phyloP scores from a whole-genome alignment of 1,140 invertebrate species.

The Oreohelix idahoensis region DNA sequence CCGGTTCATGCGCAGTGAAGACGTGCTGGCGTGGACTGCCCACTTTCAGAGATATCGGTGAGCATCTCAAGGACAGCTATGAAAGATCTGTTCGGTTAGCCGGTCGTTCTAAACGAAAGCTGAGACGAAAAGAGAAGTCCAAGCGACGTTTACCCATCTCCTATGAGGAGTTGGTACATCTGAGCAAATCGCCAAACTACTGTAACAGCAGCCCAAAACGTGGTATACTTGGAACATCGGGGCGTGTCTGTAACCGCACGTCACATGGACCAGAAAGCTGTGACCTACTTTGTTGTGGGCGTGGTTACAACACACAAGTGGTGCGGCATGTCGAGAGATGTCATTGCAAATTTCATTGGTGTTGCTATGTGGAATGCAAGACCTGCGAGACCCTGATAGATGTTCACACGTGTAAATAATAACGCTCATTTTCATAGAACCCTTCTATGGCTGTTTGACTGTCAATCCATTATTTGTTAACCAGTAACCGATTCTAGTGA shows the following conservation, averaged over 20 bases:
- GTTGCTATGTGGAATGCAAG: constrained; percentile 81
- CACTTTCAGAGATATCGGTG: constrained; percentile 86
- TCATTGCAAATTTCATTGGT: constrained; percentile 81
- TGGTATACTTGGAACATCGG: constrained; percentile 78
- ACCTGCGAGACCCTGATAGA: constrained; percentile 85
- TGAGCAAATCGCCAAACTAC: constrained; percentile 81
- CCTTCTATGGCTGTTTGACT: no score
- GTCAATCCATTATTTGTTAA: no score
- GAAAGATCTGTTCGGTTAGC: constrained; percentile 83
- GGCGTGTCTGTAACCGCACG: constrained; percentile 78
- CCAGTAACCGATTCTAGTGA: no score
- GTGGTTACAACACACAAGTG: constrained; percentile 73
- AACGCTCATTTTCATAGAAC: background rate
- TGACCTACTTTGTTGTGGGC: constrained; percentile 74
- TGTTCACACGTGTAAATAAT: constrained; percentile 90
- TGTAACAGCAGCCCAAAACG: constrained; percentile 77
- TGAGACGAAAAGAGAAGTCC: constrained; percentile 58
- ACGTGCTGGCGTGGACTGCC: constrained; percentile 95
- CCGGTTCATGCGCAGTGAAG: constrained; percentile 94
- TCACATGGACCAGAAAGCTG: constrained; percentile 81
- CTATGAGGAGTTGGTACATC: constrained; percentile 78
- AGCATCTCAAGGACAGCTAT: constrained; percentile 86
- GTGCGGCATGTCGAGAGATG: constrained; percentile 74
- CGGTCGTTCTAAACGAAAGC: constrained; percentile 72
- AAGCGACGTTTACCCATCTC: constrained; percentile 71